A percentile compares a stretch with the other conserved stretches of the same genome.
Conservation (phyloP, 2,888 invertebrate species). For the Plemyria rubiginata region DNA sequence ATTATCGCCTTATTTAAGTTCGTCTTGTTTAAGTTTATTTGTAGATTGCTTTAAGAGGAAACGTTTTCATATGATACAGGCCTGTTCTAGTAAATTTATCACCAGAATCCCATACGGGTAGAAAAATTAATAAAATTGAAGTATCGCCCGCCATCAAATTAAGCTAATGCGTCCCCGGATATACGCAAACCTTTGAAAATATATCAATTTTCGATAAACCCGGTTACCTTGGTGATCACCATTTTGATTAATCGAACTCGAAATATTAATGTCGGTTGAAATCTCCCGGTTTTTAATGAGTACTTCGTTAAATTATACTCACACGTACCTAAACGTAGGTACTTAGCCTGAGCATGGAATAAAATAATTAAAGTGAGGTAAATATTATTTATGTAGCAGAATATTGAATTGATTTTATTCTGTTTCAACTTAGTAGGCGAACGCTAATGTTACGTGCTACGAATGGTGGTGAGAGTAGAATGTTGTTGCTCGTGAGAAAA, state of each 20-base stretch:
- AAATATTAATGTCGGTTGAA: conserved; percentile 21
- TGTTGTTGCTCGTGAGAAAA: no score
- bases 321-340: background rate
- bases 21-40: no score
- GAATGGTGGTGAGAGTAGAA: no score
- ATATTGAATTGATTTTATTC: background rate
- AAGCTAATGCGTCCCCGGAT: conserved; percentile 72
- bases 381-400: no score
- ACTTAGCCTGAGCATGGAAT: background rate
- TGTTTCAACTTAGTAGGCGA: background rate
- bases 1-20: no score
- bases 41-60: no score
- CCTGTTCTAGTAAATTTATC: conserved; percentile 17
- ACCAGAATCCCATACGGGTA: conserved; percentile 45
- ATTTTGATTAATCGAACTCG: conserved; percentile 29
- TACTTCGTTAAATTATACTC: conserved; percentile 5
- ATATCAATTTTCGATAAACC: conserved; percentile 59
- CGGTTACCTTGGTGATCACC: conserved; percentile 31
- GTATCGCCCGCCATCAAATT: conserved; percentile 64
- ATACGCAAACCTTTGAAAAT: conserved; percentile 61
- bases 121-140: conserved; percentile 76
- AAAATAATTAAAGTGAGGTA: background rate
- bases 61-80: no score
- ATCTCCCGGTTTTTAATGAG: conserved; percentile 11
- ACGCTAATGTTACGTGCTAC: no score